These are phyloP conservation scores for Catamblyrhynchus diadema DNA, from an alignment of 2,797 vertebrate species.

Conservation along the genomic window DNA sequence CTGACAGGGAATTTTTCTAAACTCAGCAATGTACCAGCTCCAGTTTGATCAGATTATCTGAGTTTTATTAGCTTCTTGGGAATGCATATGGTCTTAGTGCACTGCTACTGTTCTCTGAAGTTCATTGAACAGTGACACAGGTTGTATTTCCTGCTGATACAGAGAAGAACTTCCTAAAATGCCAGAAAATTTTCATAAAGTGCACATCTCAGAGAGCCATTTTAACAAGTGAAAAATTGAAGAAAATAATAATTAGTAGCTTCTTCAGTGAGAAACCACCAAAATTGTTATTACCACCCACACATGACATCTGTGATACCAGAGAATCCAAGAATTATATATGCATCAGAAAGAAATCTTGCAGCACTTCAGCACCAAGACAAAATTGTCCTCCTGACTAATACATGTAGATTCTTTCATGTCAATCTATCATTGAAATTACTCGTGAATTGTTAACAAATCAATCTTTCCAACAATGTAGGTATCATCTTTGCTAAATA, in stretches of 20 bases:
- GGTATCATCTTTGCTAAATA: slow-evolving; percentile 17
- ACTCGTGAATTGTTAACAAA: slow-evolving; percentile 3
- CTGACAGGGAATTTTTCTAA: not conserved
- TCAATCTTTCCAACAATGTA: not conserved
- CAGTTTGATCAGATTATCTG: not conserved
- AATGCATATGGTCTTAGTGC: not conserved
- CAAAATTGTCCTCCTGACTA: not conserved
- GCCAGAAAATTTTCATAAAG: not conserved
- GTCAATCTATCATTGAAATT: not conserved
- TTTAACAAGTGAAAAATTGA: not conserved
- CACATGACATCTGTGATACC: not conserved
- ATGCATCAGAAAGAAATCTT: not conserved
- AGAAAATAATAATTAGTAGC: not conserved
- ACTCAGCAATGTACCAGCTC: not conserved
- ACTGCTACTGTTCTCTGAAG: not conserved
- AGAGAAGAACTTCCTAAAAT: not conserved
- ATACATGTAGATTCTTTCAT: not conserved
- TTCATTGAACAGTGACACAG: not conserved
- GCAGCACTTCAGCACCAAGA: not conserved
- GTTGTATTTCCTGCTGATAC: not conserved
- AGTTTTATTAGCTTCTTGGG: not conserved
- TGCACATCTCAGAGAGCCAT: not conserved
- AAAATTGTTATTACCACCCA: not conserved
- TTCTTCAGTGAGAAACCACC: not conserved
- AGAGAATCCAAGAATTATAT: not conserved